Conservation (phyloP, 2,113 vertebrate species). For the Pterocles orientalis region DNA sequence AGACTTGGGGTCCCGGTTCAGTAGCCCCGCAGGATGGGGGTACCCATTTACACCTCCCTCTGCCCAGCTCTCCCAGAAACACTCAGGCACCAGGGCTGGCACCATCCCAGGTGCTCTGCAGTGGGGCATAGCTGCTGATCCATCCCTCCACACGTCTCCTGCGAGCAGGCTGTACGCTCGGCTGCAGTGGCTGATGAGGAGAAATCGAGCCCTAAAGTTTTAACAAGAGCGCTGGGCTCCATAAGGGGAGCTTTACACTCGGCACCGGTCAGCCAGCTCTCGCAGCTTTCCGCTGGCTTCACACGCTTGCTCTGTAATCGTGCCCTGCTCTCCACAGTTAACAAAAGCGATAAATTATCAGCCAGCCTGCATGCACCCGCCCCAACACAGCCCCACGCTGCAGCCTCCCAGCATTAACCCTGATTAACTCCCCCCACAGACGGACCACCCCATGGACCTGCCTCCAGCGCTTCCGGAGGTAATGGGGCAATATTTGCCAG, state of each 20-base stretch:
- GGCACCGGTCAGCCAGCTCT: not conserved
- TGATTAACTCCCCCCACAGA: rapidly evolving
- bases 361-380: not conserved
- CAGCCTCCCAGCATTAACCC: not conserved
- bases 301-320: rapidly evolving
- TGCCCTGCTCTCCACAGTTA: not conserved
- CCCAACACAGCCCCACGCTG: rapidly evolving
- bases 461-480: not conserved
- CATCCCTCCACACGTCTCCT: rapidly evolving
- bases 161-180: not conserved
- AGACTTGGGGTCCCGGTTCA: rapidly evolving
- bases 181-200: rapidly evolving
- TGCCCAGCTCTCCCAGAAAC: not conserved
- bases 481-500: not conserved
- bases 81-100: not conserved
- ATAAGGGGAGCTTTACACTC: constrained; percentile 12
- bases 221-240: not conserved
- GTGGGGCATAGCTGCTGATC: not conserved
- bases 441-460: not conserved
- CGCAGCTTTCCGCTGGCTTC: not conserved
- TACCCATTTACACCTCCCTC: not conserved
- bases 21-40: not conserved
- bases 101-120: not conserved
- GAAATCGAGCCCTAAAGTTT: not conserved
- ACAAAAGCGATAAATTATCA: not conserved